Evolutionary conservation across 2,113 vertebrate species (phyloP).

Genomic region (Eudorcas thomsonii): DNA sequence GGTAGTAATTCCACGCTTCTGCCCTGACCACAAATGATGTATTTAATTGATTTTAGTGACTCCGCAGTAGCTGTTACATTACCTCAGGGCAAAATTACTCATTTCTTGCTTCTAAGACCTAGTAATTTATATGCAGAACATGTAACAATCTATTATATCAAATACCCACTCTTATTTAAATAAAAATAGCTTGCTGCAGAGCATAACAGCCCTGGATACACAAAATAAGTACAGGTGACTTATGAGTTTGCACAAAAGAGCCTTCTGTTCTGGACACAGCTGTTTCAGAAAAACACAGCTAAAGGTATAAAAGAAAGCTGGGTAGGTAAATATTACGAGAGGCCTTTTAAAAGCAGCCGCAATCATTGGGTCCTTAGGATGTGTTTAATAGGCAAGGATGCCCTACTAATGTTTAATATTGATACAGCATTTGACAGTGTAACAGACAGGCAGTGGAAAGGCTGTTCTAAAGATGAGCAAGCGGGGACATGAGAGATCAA

Average conservation of each 20-base stretch:
- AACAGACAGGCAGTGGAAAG: constrained; percentile 30
- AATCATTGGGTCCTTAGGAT: constrained; percentile 37
- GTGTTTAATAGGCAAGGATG: constrained; percentile 44
- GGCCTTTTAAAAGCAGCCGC: constrained; percentile 58
- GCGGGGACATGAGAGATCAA: not conserved
- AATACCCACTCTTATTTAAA: constrained; percentile 50
- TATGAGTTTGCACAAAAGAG: constrained; percentile 58
- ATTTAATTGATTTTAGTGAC: constrained; percentile 61
- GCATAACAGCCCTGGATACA: constrained; percentile 51
- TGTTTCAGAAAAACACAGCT: constrained; percentile 59
- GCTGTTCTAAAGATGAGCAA: not conserved
- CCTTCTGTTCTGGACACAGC: constrained; percentile 52
- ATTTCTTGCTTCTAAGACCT: constrained; percentile 58
- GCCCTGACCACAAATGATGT: constrained; percentile 54
- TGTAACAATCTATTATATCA: constrained; percentile 39
- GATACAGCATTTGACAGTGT: constrained; percentile 42
- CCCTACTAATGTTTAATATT: constrained; percentile 58
- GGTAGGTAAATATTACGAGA: constrained; percentile 69
- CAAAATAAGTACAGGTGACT: constrained; percentile 68
- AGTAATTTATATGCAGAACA: constrained; percentile 55
- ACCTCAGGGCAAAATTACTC: constrained; percentile 57
- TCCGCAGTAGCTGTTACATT: constrained; percentile 40
- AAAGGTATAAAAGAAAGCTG: constrained; percentile 57
- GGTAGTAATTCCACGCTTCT: not conserved
- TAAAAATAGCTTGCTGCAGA: constrained; percentile 9